Evolutionary conservation across 2,888 invertebrate species (phyloP), one percentile per base, ranked within the genome.

Genomic region (Lochmaea capreae): DNA sequence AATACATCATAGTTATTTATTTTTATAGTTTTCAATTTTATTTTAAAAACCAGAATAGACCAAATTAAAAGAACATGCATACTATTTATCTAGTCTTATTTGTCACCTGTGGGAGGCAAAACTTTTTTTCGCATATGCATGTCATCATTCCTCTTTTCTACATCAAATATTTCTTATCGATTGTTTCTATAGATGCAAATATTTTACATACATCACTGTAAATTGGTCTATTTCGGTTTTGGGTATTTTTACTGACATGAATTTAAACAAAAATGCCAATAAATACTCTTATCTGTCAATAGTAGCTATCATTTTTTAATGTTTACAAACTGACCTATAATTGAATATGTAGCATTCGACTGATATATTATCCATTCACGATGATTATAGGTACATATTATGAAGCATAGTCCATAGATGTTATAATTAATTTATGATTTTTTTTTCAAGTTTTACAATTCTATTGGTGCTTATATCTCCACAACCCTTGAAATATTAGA

Each of bases 381-480:
- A 80, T 77, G 77, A 79, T 77, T 78, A 77, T 78, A 79, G 77
- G 72, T 76, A 78, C 75, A 78, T 78, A 80, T 76, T 78, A 65
- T 75, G 71, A 77, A 76, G 77, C 78, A 79, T 76, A 77, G 78
- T 76, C 73, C 76, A 77, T 85, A 85, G 83, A 84, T 84, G 85
- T 86, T 84, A 79, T 84, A 84, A 84, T 83, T 80, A 83, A 83
- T 83, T 79, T 79, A 82, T 79, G 76, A 75, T 82, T 84, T 72
- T 49, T 80, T 79, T 84, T 79, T 84, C 84, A 81, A 81, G 82
- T 84, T 85, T 83, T 81, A 81, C 79, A 81, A 83, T 83, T 84
- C 79, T 83, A 81, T 81, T 80, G 83, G 83, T 84, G 83, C 83
- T 85, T 80, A 67, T 84, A 80, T 84, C 83, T 83, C 80, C 81